phyloP scores from a whole-genome alignment of 2,888 invertebrate genomes.

The Beris morrisii region DNA sequence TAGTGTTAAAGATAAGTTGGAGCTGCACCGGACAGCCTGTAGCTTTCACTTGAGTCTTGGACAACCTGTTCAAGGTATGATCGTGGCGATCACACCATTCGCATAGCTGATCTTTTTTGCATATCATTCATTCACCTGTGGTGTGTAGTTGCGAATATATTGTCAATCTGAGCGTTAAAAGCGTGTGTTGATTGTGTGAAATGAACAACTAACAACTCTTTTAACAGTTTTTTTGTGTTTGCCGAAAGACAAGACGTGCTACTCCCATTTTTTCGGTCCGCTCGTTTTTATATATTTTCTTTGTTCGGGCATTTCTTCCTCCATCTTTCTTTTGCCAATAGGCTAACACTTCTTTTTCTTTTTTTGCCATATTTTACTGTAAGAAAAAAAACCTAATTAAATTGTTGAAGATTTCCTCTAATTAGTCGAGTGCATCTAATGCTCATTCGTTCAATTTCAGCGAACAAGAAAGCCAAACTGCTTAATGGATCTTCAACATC shows the following conservation, averaged over 20 bases:
- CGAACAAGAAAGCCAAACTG: conserved; percentile 58
- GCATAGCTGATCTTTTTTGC: not conserved
- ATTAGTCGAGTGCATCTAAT: conserved; percentile 29
- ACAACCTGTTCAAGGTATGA: conserved; percentile 10
- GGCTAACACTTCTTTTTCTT: conserved; percentile 1
- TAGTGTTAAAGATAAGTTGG: too few relatives aligned
- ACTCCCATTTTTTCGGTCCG: conserved; percentile 28
- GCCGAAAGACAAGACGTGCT: conserved; percentile 11
- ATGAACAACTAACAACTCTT: conserved; percentile 2
- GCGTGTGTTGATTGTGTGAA: conserved; percentile 7
- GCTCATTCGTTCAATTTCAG: conserved; percentile 55
- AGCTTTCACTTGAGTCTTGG: conserved; percentile 18
- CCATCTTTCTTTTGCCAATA: conserved; percentile 10
- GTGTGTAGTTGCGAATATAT: conserved; percentile 18
- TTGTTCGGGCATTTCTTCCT: conserved; percentile 7
- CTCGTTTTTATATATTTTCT: conserved; percentile 20
- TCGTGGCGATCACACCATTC: not conserved
- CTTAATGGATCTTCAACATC: conserved; percentile 51
- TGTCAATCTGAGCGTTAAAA: conserved; percentile 15
- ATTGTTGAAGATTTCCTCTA: conserved; percentile 32
- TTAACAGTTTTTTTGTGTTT: conserved; percentile 14
- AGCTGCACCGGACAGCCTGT: not conserved
- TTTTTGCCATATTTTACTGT: conserved; percentile 19
- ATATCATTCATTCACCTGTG: not conserved
- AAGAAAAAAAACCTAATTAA: conserved; percentile 30